phyloP scores from a whole-genome alignment of 2,888 invertebrate species.

The Netelia fuscicornis region DNA sequence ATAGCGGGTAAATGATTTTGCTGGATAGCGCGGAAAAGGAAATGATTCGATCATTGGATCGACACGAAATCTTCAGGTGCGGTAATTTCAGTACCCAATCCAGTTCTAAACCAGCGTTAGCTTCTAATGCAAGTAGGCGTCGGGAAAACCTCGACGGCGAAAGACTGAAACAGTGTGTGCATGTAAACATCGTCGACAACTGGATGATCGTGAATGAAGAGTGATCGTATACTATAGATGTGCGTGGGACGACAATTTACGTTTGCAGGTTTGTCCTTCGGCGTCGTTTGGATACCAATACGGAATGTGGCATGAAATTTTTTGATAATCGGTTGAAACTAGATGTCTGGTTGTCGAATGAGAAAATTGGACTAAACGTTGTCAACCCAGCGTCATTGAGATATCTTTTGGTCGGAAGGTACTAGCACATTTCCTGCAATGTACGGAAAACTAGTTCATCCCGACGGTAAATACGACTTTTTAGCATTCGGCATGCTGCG shows the following conservation, averaged over 20 bases:
- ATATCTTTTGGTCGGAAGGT: background rate
- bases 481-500: conserved; percentile 21
- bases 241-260: conserved; percentile 62
- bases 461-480: conserved; percentile 7
- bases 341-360: background rate
- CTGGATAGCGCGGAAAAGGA: background rate
- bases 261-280: conserved; percentile 59
- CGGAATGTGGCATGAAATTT: conserved; percentile 13
- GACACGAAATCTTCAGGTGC: background rate
- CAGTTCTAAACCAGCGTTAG: background rate
- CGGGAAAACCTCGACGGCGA: background rate
- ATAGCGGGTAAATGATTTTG: background rate
- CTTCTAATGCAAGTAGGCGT: background rate
- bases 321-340: background rate
- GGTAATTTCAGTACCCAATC: background rate
- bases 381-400: background rate
- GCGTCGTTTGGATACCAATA: conserved; percentile 42
- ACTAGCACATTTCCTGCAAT: background rate
- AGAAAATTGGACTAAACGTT: background rate
- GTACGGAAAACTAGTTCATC: background rate
- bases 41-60: background rate
- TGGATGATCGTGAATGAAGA: conserved; percentile 34
- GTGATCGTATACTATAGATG: conserved; percentile 22
- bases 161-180: conserved; percentile 34
- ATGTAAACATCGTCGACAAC: conserved; percentile 48